A percentile compares a stretch with the other conserved stretches of the same genome.
Conservation (phyloP, 2,113 vertebrate genomes). For the Peromyscus maniculatus region DNA sequence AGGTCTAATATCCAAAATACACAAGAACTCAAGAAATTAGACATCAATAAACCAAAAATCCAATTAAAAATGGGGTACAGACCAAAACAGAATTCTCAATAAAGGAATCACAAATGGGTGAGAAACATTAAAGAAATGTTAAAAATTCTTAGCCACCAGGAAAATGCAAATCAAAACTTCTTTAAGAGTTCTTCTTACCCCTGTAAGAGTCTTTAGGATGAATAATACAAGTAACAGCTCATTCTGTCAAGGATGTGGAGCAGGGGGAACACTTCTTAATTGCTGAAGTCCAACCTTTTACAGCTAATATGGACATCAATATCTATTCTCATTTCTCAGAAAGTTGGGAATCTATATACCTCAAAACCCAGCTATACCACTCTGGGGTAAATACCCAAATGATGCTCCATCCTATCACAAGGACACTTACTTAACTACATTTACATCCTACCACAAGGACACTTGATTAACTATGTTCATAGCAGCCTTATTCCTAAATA, state of each 20-base stretch:
- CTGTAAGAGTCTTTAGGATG: neutral
- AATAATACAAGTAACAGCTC: neutral
- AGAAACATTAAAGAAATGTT: neutral
- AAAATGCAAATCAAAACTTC: neutral
- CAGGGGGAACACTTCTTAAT: neutral
- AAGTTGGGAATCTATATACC: neutral
- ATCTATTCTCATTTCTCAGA: neutral
- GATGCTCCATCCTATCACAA: too few species aligned
- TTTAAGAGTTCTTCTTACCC: neutral
- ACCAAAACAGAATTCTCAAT: neutral
- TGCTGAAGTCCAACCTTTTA: neutral
- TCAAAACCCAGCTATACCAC: too few species aligned
- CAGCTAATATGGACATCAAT: neutral
- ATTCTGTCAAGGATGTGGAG: neutral
- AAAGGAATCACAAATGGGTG: neutral
- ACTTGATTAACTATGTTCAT: too few species aligned
- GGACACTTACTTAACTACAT: too few species aligned
- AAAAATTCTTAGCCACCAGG: neutral
- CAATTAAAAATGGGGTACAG: neutral
- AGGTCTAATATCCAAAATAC: neutral
- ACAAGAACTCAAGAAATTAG: neutral
- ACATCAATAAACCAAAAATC: neutral
- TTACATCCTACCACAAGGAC: too few species aligned
- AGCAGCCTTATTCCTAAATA: too few species aligned
- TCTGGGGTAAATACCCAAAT: too few species aligned